phyloP scores from a whole-genome alignment of 2,797 vertebrate species.

The Crocidura indochinensis region DNA sequence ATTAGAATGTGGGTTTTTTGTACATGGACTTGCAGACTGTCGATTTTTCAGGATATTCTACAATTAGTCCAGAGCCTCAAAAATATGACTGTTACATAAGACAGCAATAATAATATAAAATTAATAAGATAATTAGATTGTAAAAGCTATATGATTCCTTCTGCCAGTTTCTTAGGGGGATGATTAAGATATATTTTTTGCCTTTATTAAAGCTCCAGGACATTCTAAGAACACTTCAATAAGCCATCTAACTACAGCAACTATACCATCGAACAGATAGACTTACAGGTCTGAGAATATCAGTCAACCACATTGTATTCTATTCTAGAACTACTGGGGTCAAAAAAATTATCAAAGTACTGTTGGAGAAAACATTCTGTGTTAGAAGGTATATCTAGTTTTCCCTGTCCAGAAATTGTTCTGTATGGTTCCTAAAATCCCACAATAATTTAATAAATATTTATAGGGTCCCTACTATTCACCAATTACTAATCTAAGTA shows the following conservation, averaged over 20 bases:
- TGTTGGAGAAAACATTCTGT: neutral
- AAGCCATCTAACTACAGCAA: neutral
- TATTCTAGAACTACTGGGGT: neutral
- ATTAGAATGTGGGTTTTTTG: constrained; percentile 33
- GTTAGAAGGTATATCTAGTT: neutral
- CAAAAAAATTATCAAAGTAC: constrained; percentile 3
- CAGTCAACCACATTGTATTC: neutral
- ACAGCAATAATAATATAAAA: neutral
- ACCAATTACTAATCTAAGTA: neutral
- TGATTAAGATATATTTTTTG: neutral
- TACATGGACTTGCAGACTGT: constrained; percentile 45
- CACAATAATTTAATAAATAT: neutral
- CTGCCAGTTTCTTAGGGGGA: neutral
- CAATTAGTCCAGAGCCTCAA: constrained; percentile 6
- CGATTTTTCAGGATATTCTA: neutral
- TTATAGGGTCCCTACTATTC: neutral
- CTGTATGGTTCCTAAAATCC: constrained; percentile 30
- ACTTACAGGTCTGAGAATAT: neutral
- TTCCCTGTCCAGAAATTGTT: neutral
- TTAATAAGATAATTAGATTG: neutral
- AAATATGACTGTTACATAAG: neutral
- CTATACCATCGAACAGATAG: neutral
- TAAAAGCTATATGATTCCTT: neutral
- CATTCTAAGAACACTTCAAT: constrained; percentile 24
- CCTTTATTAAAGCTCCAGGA: constrained; percentile 5